A percentile compares a stretch with the other conserved stretches of the same genome.
These are phyloP conservation scores for Scaptomyza hsui DNA, from an alignment of 1,140 invertebrate genomes.

Conservation along the genomic window DNA sequence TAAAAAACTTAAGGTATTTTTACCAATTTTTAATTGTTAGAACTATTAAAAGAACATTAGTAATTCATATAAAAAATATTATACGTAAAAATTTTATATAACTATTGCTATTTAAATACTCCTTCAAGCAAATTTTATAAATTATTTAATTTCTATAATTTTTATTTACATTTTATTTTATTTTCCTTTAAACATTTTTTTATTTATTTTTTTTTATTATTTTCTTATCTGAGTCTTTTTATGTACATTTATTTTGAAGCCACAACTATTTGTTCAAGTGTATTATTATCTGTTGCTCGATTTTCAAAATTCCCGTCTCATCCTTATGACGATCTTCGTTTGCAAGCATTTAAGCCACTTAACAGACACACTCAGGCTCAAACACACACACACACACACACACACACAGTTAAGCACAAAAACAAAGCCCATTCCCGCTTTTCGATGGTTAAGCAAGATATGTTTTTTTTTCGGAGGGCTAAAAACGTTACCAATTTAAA, in stretches of 20 bases:
- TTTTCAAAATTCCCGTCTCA: constrained; percentile 11
- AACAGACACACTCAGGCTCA: constrained; percentile 48
- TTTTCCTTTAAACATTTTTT: too few relatives aligned
- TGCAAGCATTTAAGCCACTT: constrained; percentile 72
- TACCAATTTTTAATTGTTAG: too few relatives aligned
- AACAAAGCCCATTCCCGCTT: constrained; percentile 5
- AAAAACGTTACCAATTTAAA: constrained; percentile 83
- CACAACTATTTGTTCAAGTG: neutral
- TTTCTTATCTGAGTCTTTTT: too few relatives aligned
- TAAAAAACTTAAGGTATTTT: too few relatives aligned
- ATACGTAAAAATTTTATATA: too few relatives aligned
- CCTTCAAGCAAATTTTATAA: too few relatives aligned
- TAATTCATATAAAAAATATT: too few relatives aligned
- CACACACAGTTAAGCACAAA: constrained; percentile 27
- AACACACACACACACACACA: constrained; percentile 11
- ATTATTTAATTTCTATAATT: too few relatives aligned
- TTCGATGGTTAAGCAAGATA: constrained; percentile 71
- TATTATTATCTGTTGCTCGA: neutral
- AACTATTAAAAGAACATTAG: too few relatives aligned
- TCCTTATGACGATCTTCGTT: constrained; percentile 59
- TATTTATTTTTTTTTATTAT: too few relatives aligned
- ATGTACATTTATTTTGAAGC: neutral
- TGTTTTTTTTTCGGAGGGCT: constrained; percentile 48
- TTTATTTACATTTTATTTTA: too few relatives aligned
- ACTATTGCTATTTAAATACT: too few relatives aligned